phyloP scores from a whole-genome alignment of 2,888 invertebrate genomes.

The Hemistola chrysoprasaria region DNA sequence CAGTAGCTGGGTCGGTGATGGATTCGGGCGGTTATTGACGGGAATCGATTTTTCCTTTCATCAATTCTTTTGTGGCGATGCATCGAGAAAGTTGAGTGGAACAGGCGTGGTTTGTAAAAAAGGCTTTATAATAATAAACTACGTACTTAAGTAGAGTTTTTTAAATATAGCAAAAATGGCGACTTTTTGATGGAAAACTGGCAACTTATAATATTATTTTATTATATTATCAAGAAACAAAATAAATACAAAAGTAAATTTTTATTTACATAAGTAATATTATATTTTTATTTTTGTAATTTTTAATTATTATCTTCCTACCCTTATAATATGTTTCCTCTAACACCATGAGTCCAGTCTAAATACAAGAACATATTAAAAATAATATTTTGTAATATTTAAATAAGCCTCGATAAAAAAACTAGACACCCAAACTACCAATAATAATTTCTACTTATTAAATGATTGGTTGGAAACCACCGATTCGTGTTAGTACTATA shows the following conservation, averaged over 20 bases:
- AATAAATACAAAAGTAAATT: too few species aligned
- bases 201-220: too few species aligned
- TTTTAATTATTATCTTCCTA: too few species aligned
- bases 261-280: too few species aligned
- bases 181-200: too few species aligned
- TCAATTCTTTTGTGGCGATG: conserved; percentile 17
- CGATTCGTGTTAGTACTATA: conserved; percentile 32
- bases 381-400: too few species aligned
- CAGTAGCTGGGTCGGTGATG: conserved; percentile 22
- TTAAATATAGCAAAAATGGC: neutral
- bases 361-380: too few species aligned
- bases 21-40: conserved; percentile 13
- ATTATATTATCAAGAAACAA: too few species aligned
- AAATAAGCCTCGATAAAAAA: neutral
- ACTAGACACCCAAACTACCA: conserved; percentile 17
- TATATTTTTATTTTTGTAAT: too few species aligned
- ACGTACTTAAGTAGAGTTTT: neutral
- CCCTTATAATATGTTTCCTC: too few species aligned
- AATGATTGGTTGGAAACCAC: conserved; percentile 24
- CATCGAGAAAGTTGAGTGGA: conserved; percentile 7
- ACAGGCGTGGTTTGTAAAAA: neutral
- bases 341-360: too few species aligned
- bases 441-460: conserved; percentile 25
- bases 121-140: conserved; percentile 3
- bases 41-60: conserved; percentile 17